A percentile compares a stretch with the other conserved stretches of the same genome.
phyloP scores from a whole-genome alignment of 2,797 vertebrate species.

The Uromys caudimaculatus region DNA sequence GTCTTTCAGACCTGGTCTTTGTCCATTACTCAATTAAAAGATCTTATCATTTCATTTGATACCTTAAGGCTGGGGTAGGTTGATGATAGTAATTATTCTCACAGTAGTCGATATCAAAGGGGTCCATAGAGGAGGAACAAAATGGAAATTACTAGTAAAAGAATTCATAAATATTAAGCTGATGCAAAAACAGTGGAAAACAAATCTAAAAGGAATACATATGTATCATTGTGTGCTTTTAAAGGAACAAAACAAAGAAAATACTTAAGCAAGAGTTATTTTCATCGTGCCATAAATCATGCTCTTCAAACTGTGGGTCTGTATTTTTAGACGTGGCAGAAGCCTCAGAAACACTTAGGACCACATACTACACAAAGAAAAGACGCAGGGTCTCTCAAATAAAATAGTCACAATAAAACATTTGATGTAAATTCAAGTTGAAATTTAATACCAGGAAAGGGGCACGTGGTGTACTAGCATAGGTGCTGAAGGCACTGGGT shows the following conservation, averaged over 20 bases:
- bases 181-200: background rate
- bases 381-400: background rate
- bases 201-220: background rate
- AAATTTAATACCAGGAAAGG: background rate
- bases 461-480: too few species aligned
- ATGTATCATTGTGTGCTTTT: background rate
- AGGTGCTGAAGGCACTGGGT: background rate
- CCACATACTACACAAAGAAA: background rate
- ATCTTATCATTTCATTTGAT: background rate
- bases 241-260: background rate
- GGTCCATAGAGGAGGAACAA: background rate
- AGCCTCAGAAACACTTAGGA: background rate
- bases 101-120: background rate
- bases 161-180: slow-evolving; percentile 33
- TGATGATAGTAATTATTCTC: background rate
- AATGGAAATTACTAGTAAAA: slow-evolving; percentile 26
- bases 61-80: background rate
- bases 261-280: background rate
- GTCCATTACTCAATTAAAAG: background rate
- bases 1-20: background rate
- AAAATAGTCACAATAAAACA: background rate
- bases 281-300: background rate
- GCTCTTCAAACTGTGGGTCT: background rate
- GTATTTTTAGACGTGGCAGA: background rate
- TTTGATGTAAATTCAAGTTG: background rate